Base-by-base conservation (phyloP, 2,113 vertebrate species). In the Passer montanus region DNA sequence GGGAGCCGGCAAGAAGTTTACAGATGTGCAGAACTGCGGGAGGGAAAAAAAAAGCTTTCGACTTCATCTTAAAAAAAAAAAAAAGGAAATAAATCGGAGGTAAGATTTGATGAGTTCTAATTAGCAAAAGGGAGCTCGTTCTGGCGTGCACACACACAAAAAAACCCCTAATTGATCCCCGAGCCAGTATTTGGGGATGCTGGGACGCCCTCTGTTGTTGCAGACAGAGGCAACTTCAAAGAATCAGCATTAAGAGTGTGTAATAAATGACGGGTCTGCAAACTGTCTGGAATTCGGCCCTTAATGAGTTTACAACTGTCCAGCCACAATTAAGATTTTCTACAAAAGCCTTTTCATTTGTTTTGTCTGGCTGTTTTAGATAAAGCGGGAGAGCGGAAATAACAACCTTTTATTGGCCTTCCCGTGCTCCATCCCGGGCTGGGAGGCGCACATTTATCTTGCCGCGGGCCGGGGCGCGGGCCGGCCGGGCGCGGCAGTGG, bases 271-370 rank as follows among this genome's bases (percentile, higher is more conserved):
- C 97, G 97, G 98, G 98, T 99, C 99, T 99, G 98, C 98, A 98
- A 98, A 99, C 98, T 99, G 99, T 99, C 99, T 99, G 99, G 98
- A 99, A 99, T 99, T 99, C 98, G 98, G 98, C 91, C 97, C 98
- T 99, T 99, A 99, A 99, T 99, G 98, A 98, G 98, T 99, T 99
- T 99, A 99, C 98, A 98, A 98, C 99, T 98, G 98, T 99, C 98
- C 98, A 98, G 97, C 98, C 97, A 97, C 98, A 98, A 98, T 99
- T 98, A 98, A 97, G 98, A 97, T 98, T 98, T 99, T 98, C 97
- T 97, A 97, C 97, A 98, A 98, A 98, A 98, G 98, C 98, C 97
- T 98, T 98, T 98, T 99, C 98, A 98, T 98, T 98, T 99, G 98
- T 98, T 99, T 98, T 96, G 81, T 98, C 98, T 98, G 98, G 98